Conservation (phyloP, 1,140 invertebrate genomes). For the Orius insidiosus region DNA sequence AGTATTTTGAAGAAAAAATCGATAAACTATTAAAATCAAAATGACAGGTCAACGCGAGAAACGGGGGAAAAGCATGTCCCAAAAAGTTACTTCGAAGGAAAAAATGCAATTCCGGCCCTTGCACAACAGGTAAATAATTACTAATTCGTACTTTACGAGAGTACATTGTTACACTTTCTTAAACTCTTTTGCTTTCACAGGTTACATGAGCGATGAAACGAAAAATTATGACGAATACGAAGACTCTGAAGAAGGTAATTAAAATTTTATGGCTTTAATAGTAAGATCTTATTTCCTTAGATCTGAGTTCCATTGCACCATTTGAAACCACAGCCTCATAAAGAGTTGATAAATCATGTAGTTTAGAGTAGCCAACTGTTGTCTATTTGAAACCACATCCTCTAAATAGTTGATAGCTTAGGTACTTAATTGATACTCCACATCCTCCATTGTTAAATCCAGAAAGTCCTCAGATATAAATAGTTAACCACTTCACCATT, state of each 20-base stretch:
- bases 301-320: too few species aligned
- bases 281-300: too few species aligned
- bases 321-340: neutral
- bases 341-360: neutral
- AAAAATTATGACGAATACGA: slow-evolving; percentile 21
- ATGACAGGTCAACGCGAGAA: slow-evolving; percentile 28
- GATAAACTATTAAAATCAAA: neutral
- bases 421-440: neutral
- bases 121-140: slow-evolving; percentile 4
- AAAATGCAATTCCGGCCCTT: slow-evolving; percentile 26
- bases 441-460: neutral
- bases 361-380: neutral
- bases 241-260: slow-evolving; percentile 15
- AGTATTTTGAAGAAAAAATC: slow-evolving; percentile 9
- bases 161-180: neutral
- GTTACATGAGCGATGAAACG: slow-evolving; percentile 4
- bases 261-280: too few species aligned
- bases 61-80: slow-evolving; percentile 51
- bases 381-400: neutral
- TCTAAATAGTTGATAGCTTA: neutral
- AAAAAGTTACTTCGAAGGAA: slow-evolving; percentile 33
- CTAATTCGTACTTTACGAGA: neutral
- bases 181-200: neutral
- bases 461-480: neutral
- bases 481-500: neutral